Evolutionary conservation across 2,888 invertebrate species (phyloP), one percentile per base, ranked within the genome.

Genomic region (Nymphalis polychloros): DNA sequence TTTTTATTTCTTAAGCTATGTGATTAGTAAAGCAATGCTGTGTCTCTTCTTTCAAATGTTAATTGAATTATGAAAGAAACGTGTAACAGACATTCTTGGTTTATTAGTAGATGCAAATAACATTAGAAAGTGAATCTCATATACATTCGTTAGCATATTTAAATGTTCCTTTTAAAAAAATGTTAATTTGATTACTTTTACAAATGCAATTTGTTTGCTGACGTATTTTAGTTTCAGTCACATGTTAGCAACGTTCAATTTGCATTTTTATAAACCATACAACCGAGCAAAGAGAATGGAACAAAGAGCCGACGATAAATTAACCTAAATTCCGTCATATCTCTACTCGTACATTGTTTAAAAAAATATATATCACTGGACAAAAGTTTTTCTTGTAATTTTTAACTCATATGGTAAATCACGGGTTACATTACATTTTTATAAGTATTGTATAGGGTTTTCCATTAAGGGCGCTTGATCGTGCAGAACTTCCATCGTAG

Each of bases 301-400:
- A 64, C 62, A 62, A 64, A 57, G 53, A 55, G 49, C n/a, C 17
- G 35, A 17, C 52, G 23, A 71, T 69, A 69, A 69, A 69, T 69
- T 64, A 50, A 46, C 57, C 53, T 59, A 64, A 69, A 71, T 55
- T 67, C 57, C 64, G 66, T 64, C 59, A 41, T 59, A 59, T 60
- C 41, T 64, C 59, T 59, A 41, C 10, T 41, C 13, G 13, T 41
- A 64, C 71, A 69, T 67, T 69, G 71, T 67, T 69, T 35, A 62
- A 71, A 70, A 70, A 57, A 67, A 64, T 64, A 63, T 68, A 59
- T 64, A 68, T 60, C n/a, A 64, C 63, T 27, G 68, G 47, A 31
- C 35, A 41, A 68, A 67, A 55, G n/a, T 55, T 63, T 57, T 59
- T 63, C 31, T 10, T 35, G 53, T 62, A 46, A 52, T 49, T 67